A percentile compares a stretch with the other conserved stretches of the same genome.
phyloP scores from a whole-genome alignment of 1,140 invertebrate species.

The Sycobia sp. region DNA sequence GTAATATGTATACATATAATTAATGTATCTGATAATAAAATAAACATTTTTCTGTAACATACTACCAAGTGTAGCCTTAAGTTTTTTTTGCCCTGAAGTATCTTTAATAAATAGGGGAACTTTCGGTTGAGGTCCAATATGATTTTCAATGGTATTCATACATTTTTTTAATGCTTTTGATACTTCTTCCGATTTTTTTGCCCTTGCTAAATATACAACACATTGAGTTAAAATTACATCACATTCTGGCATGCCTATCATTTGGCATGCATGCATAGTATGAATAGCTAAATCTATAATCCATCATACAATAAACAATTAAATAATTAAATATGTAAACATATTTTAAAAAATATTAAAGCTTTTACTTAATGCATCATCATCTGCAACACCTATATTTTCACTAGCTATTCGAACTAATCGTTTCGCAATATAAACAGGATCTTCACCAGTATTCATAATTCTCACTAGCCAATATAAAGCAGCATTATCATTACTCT shows the following conservation, averaged over 20 bases:
- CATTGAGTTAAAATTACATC: constrained; percentile 77
- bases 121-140: constrained; percentile 37
- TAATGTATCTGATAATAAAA: background rate
- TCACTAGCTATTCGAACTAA: constrained; percentile 76
- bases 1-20: background rate
- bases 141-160: constrained; percentile 35
- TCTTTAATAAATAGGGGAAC: constrained; percentile 39
- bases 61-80: constrained; percentile 13
- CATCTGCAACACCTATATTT: constrained; percentile 68
- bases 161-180: constrained; percentile 59
- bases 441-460: constrained; percentile 79
- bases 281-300: constrained; percentile 66
- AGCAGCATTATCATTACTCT: constrained; percentile 75
- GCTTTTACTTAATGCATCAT: constrained; percentile 56
- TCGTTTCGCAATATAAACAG: constrained; percentile 75
- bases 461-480: constrained; percentile 83
- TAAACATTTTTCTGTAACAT: background rate
- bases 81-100: constrained; percentile 30
- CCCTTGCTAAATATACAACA: constrained; percentile 73
- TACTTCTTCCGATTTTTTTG: constrained; percentile 72
- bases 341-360: background rate
- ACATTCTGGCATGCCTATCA: constrained; percentile 81
- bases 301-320: too few species aligned
- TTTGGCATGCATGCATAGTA: constrained; percentile 76
- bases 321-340: background rate